Evolutionary conservation across 1,140 invertebrate species (phyloP).

Genomic region (Drosophila pachea): DNA sequence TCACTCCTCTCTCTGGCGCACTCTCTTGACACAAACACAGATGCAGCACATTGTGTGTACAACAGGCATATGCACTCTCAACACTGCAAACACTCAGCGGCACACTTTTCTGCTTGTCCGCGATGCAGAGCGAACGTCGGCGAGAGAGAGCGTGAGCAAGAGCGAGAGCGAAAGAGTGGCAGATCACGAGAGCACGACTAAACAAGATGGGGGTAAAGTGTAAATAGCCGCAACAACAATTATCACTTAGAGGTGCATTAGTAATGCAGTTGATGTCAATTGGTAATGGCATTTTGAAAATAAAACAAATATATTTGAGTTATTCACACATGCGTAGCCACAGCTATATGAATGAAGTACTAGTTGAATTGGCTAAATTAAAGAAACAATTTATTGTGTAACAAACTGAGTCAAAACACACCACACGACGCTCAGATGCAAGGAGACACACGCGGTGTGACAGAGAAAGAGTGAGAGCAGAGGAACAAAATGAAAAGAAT

Average conservation of each 20-base stretch:
- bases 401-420: slow-evolving; percentile 64
- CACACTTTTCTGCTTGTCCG: slow-evolving; percentile 42
- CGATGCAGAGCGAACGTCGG: slow-evolving; percentile 16
- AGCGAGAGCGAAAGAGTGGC: not conserved
- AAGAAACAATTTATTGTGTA: slow-evolving; percentile 67
- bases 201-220: slow-evolving; percentile 38
- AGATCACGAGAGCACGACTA: slow-evolving; percentile 30
- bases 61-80: slow-evolving; percentile 33
- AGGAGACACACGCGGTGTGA: slow-evolving; percentile 16
- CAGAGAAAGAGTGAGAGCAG: slow-evolving; percentile 33
- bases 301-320: not conserved
- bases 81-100: slow-evolving; percentile 32
- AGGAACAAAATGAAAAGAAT: slow-evolving; percentile 40
- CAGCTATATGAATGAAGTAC: slow-evolving; percentile 23
- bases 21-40: slow-evolving; percentile 33
- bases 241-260: slow-evolving; percentile 38
- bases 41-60: slow-evolving; percentile 25
- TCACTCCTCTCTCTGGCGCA: slow-evolving; percentile 29
- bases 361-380: slow-evolving; percentile 44
- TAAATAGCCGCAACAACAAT: slow-evolving; percentile 17
- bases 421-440: slow-evolving; percentile 10
- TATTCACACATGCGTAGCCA: not conserved
- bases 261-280: slow-evolving; percentile 34
- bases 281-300: slow-evolving; percentile 25
- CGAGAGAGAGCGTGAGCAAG: not conserved